A percentile compares a stretch with the other conserved stretches of the same genome.
Evolutionary conservation across 2,113 vertebrate genomes (phyloP).

Genomic region (Nothocercus julius): DNA sequence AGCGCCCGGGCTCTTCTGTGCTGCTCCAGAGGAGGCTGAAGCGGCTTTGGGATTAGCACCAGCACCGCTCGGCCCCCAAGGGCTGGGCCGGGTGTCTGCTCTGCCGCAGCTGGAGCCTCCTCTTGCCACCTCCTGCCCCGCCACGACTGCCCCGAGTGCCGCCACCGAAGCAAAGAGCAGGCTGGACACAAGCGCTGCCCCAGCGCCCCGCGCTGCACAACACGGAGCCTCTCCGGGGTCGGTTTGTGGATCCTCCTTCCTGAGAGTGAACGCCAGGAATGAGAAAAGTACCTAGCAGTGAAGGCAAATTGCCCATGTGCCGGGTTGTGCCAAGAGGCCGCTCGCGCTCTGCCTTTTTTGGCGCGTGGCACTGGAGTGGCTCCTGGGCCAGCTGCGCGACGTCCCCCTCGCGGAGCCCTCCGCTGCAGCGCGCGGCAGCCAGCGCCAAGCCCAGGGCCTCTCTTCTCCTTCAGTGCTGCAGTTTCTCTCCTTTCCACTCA

Average conservation of each 20-base stretch:
- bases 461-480: not conserved
- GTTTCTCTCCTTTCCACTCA: not conserved
- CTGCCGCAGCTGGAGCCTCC: too few species aligned
- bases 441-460: not conserved
- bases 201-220: too few species aligned
- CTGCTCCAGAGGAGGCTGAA: fast-evolving
- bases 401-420: not conserved
- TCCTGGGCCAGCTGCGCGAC: not conserved
- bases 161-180: not conserved
- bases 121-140: too few species aligned
- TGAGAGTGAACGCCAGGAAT: not conserved
- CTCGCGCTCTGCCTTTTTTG: not conserved
- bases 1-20: not conserved
- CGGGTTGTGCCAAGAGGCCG: not conserved
- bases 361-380: not conserved
- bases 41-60: not conserved
- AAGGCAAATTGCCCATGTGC: not conserved
- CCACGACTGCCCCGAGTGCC: not conserved
- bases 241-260: not conserved
- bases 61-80: too few species aligned
- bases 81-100: too few species aligned
- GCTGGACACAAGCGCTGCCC: fast-evolving
- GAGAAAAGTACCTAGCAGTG: fast-evolving
- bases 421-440: not conserved
- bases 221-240: not conserved